Evolutionary conservation across 2,113 vertebrate species (phyloP), one percentile per base, ranked within the genome.

Genomic region (Rostratula benghalensis): DNA sequence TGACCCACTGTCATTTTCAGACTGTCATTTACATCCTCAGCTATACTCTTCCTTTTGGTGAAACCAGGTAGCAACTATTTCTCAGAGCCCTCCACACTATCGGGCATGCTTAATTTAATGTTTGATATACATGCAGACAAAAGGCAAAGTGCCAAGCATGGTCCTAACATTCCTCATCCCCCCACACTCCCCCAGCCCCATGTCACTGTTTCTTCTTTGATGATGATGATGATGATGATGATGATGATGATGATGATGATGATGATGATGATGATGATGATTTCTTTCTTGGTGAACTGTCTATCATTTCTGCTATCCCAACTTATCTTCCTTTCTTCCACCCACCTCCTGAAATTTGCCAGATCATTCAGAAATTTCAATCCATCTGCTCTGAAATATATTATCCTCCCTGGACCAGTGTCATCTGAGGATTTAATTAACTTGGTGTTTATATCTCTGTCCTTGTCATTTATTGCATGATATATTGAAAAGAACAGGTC

Each of bases 361-460:
- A 70, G 21, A 95, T 87, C 68, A 95, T 59, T 81, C 56, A 92
- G 46, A 83, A 88, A 83, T 83, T 90, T 86, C 33, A 89, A 25
- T 81, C 73, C 60, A 92, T 68, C 46, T 84, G 46, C 56, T 81
- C 51, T 87, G 75, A 86, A 70, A 67, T 67, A 81, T 23, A 90
- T 35, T 68, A 81, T 41, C 56, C 64, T 92, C 35, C 22, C 68
- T 41, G 15, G 57, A 39, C 57, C 79, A 89, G 8, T 59, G 94
- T 50, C 81, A 83, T 70, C 14, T 4, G 27, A 92, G 19, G 14
- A 87, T 75, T 94, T 93, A 70, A 96, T 96, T 87, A 94, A 77
- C 77, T 87, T 71, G 37, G 15, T 92, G 69, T 90, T 96, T 92
- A 90, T 35, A 84, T 83, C 63, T 90, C 31, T 51, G 39, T 87